Conservation (phyloP, 1,140 invertebrate species). For the Teleogryllus occipitalis region DNA sequence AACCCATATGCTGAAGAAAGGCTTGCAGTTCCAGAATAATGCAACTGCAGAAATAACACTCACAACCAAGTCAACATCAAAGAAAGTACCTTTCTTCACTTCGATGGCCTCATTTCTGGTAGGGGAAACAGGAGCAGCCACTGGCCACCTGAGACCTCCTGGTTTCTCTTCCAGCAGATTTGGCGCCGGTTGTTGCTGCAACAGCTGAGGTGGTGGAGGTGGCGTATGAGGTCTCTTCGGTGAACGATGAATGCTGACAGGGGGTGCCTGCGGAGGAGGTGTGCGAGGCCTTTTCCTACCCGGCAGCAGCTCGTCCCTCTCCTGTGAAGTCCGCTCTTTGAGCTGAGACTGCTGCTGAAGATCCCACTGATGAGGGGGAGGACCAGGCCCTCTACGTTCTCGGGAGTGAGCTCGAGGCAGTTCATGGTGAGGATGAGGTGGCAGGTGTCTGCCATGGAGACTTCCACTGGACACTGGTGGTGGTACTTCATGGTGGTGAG, state of each 20-base stretch:
- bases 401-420: conserved; percentile 3
- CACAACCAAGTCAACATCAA: conserved; percentile 25
- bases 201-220: conserved; percentile 17
- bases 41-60: conserved; percentile 15
- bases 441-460: not conserved
- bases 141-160: conserved; percentile 8
- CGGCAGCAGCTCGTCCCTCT: conserved; percentile 4
- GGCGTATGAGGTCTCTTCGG: conserved; percentile 25
- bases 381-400: conserved; percentile 2
- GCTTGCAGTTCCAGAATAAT: conserved; percentile 4
- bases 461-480: not conserved
- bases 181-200: conserved; percentile 7
- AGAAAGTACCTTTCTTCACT: conserved; percentile 26
- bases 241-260: conserved; percentile 10
- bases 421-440: not conserved
- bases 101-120: conserved; percentile 21
- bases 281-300: conserved; percentile 20
- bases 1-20: not conserved
- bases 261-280: conserved; percentile 15
- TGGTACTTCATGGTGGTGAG: conserved; percentile 7
- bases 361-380: conserved; percentile 4
- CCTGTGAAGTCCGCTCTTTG: conserved; percentile 9
- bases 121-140: conserved; percentile 7
- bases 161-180: not conserved
- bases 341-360: conserved; percentile 12